Evolutionary conservation across 2,113 vertebrate genomes (phyloP).

Genomic region (Malurus elegans): DNA sequence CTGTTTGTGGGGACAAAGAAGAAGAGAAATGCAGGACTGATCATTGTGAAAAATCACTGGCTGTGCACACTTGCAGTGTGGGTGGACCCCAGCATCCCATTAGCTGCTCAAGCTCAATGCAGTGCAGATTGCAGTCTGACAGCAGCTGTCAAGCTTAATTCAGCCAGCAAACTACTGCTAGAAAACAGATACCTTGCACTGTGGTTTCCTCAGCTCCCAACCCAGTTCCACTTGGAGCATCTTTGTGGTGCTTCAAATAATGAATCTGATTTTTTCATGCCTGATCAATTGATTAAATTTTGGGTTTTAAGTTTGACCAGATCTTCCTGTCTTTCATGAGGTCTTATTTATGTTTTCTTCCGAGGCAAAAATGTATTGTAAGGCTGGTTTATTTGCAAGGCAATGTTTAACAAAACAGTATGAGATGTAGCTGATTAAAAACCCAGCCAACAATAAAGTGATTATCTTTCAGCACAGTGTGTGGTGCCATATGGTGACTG

Average conservation of each 20-base stretch:
- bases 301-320: neutral
- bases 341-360: neutral
- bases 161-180: neutral
- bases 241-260: neutral
- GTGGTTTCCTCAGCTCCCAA: neutral
- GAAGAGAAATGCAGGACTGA: neutral
- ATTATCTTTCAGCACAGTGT: slow-evolving; percentile 65
- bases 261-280: neutral
- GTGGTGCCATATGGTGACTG: slow-evolving; percentile 62
- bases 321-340: neutral
- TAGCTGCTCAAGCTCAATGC: neutral
- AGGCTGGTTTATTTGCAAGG: slow-evolving; percentile 7
- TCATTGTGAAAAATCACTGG: neutral
- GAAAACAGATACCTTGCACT: neutral
- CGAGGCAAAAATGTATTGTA: neutral
- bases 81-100: neutral
- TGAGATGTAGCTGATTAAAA: slow-evolving; percentile 61
- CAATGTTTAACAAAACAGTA: slow-evolving; percentile 53
- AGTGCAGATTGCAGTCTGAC: neutral
- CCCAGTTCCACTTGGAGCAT: neutral
- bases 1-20: neutral
- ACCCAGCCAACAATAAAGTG: slow-evolving; percentile 60
- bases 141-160: neutral
- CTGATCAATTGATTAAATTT: neutral
- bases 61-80: neutral